Base-by-base conservation (phyloP, 1,140 invertebrate genomes). In the Rhopalosiphum maidis region DNA sequence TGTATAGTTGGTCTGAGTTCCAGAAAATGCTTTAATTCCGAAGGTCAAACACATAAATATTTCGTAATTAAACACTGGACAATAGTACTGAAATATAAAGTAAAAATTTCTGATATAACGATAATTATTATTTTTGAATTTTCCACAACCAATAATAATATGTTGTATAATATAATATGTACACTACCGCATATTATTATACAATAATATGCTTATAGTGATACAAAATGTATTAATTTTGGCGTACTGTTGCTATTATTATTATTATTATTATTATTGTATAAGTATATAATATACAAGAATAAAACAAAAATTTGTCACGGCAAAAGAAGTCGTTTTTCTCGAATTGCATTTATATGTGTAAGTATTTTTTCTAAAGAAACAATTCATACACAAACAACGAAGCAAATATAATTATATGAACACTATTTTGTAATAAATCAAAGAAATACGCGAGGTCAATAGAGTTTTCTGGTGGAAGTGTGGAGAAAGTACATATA, bases 371-470 rank as follows among this genome's bases (percentile, higher is more conserved):
- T 41, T 91, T 43, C 48, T 25, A 90, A 55, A 60, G n/a, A 55
- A 89, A 55, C 55, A 68, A 77, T 77, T n/a, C 90, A 30, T 46
- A 77, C 4, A 46, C 60, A 25, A 54, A 89, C 87, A 54, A 51
- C 48, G n/a, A 37, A 89, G n/a, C 90, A 91, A 91, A 91, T 77
- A 91, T 68, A 68, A 91, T 91, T 77, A 91, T 91, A 91, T 91
- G 54, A 91, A 21, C 54, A 43, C 90, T 91, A 43, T 91, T 91
- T 91, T 91, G 90, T 91, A 91, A 91, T 25, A 43, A 77, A 48
- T 68, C 90, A 23, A 91, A 91, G 60, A 91, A 68, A 46, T 46
- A 43, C 90, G 11, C 55, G 41, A 30, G 51, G 37, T 68, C 90
- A 43, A 54, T 89, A 89, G 9, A 89, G 2, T 89, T 89, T 89